A percentile compares a stretch with the other conserved stretches of the same genome.
These are phyloP conservation scores for Rhopalosiphum maidis DNA, from an alignment of 1,140 invertebrate species.

Conservation along the genomic window DNA sequence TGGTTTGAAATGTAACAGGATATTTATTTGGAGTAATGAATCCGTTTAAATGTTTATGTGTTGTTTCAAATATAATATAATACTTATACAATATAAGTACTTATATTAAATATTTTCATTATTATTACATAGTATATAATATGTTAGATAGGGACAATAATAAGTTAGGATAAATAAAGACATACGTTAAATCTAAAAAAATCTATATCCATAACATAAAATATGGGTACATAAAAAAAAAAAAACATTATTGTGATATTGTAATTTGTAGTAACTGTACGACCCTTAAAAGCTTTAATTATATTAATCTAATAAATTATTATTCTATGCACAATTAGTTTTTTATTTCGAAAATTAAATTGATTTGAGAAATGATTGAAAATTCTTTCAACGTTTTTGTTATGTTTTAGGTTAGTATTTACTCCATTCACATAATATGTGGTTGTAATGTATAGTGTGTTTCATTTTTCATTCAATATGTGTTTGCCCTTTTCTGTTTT, in stretches of 20 bases:
- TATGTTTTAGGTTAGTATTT: not conserved
- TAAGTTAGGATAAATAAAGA: not conserved
- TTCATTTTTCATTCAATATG: not conserved
- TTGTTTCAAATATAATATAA: too few species aligned
- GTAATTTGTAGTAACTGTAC: not conserved
- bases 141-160: not conserved
- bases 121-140: not conserved
- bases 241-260: not conserved
- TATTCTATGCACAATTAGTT: not conserved
- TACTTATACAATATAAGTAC: too few species aligned
- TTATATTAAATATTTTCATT: not conserved
- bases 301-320: not conserved
- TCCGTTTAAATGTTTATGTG: too few species aligned
- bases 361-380: not conserved
- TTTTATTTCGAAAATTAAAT: not conserved
- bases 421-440: too few species aligned
- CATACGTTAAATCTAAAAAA: not conserved
- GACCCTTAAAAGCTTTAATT: not conserved
- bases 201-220: not conserved
- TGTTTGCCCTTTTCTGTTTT: not conserved
- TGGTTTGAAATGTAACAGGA: too few species aligned
- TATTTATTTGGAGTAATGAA: too few species aligned
- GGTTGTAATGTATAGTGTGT: not conserved
- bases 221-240: not conserved
- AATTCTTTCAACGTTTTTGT: not conserved